These are phyloP conservation scores for Hypothenemus hampei DNA, from an alignment of 1,140 invertebrate genomes.

Conservation along the genomic window DNA sequence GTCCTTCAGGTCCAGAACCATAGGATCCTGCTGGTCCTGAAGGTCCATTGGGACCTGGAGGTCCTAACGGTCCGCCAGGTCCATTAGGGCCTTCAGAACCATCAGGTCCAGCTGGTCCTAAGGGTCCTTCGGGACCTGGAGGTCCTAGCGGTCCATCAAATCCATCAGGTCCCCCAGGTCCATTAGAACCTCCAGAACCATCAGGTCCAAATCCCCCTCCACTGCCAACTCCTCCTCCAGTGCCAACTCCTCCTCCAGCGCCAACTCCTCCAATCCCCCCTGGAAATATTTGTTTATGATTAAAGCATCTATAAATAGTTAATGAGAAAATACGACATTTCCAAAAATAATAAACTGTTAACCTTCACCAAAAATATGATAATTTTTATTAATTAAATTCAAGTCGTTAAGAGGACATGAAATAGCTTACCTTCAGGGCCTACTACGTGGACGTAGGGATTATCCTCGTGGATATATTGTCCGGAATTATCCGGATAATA, in stretches of 20 bases:
- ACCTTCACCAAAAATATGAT: no score
- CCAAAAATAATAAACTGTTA: no score
- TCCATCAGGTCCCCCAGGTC: constrained; percentile 4
- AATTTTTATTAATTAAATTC: no score
- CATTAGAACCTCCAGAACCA: constrained; percentile 3
- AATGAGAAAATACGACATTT: no score
- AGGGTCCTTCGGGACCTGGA: constrained; percentile 5
- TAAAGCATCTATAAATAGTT: no score
- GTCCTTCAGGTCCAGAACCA: neutral
- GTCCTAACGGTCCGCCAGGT: neutral
- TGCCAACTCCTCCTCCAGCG: neutral
- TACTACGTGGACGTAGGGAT: constrained; percentile 4
- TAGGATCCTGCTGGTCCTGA: neutral
- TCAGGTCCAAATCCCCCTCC: constrained; percentile 2
- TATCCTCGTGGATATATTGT: constrained; percentile 9
- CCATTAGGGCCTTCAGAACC: neutral
- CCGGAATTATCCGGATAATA: constrained; percentile 13
- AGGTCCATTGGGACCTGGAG: neutral
- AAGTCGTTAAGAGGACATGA: no score
- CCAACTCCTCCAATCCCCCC: constrained; percentile 11
- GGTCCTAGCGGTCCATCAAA: constrained; percentile 3
- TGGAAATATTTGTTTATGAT: neutral
- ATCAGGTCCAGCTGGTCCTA: constrained; percentile 8
- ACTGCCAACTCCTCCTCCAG: neutral
- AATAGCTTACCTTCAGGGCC: constrained; percentile 16